phyloP scores from a whole-genome alignment of 2,113 vertebrate genomes.

The Desmodus rotundus region DNA sequence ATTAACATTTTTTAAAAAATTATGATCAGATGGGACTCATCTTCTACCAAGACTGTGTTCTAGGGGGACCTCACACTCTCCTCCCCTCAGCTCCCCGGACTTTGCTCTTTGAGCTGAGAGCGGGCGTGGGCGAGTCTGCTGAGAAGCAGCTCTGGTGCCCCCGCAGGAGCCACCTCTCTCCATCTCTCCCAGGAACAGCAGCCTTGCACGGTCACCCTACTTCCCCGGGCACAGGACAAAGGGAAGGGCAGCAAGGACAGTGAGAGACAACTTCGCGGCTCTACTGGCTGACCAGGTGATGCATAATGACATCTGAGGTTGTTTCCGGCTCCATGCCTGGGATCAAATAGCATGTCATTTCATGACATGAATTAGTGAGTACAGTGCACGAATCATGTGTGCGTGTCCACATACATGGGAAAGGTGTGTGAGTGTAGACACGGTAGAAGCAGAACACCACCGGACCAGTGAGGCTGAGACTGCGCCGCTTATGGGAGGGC shows the following conservation, averaged over 20 bases:
- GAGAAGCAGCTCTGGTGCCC: background rate
- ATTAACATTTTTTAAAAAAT: background rate
- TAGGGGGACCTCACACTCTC: rapidly evolving
- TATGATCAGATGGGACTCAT: background rate
- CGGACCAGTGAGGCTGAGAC: background rate
- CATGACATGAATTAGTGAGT: background rate
- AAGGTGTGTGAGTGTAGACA: too few species aligned
- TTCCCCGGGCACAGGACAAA: too few species aligned
- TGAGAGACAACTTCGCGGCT: too few species aligned
- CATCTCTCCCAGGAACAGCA: background rate
- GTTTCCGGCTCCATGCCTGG: too few species aligned
- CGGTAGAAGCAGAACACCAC: background rate
- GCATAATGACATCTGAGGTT: background rate
- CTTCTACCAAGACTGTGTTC: background rate
- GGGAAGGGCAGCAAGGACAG: background rate
- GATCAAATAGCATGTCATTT: background rate
- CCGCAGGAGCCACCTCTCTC: too few species aligned
- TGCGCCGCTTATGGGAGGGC: background rate
- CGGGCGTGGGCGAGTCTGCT: rapidly evolving
- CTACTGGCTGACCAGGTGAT: background rate
- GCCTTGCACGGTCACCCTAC: too few species aligned
- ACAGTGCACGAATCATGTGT: background rate
- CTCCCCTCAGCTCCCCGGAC: too few species aligned
- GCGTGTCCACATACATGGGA: background rate
- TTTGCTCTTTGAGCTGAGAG: background rate